Percentiles rank a stretch among this genome's conserved stretches.
Evolutionary conservation across 1,140 invertebrate species (phyloP).

Genomic region (Chrysopa pallens): DNA sequence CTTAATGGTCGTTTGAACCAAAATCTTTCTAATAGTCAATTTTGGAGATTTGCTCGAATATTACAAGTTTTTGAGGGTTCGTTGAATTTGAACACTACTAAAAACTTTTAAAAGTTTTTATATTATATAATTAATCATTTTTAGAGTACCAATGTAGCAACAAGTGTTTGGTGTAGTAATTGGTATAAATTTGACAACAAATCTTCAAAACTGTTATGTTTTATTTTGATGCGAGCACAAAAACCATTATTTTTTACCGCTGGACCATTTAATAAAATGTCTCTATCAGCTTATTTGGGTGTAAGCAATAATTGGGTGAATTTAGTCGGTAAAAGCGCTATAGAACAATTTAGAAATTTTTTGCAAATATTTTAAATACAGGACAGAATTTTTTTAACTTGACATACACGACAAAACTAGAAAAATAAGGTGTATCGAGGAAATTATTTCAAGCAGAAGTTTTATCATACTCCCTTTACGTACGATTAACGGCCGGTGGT

Average conservation of each 20-base stretch:
- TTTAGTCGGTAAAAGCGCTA: too few species aligned
- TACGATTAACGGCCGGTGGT: too few species aligned
- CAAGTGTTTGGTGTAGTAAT: conserved; percentile 15
- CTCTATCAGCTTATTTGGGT: conserved; percentile 18
- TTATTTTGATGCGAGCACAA: conserved; percentile 16
- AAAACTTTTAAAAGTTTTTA: background rate
- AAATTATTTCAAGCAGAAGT: too few species aligned
- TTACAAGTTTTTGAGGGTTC: background rate
- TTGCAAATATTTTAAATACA: too few species aligned
- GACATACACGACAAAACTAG: too few species aligned
- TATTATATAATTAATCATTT: conserved; percentile 5
- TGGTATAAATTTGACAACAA: conserved; percentile 11
- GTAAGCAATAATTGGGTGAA: conserved; percentile 10
- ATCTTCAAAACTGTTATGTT: conserved; percentile 12
- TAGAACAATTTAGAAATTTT: too few species aligned
- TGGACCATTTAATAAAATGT: conserved; percentile 21
- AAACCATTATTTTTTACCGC: conserved; percentile 18
- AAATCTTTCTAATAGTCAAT: too few species aligned
- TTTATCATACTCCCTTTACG: too few species aligned
- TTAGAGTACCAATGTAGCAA: conserved; percentile 15
- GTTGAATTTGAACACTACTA: background rate
- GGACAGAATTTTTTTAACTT: too few species aligned
- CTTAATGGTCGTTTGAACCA: too few species aligned
- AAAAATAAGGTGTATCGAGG: too few species aligned
- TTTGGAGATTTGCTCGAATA: too few species aligned